Base-by-base conservation (phyloP, 2,888 invertebrate genomes). In the Dinocampus coccinellae region DNA sequence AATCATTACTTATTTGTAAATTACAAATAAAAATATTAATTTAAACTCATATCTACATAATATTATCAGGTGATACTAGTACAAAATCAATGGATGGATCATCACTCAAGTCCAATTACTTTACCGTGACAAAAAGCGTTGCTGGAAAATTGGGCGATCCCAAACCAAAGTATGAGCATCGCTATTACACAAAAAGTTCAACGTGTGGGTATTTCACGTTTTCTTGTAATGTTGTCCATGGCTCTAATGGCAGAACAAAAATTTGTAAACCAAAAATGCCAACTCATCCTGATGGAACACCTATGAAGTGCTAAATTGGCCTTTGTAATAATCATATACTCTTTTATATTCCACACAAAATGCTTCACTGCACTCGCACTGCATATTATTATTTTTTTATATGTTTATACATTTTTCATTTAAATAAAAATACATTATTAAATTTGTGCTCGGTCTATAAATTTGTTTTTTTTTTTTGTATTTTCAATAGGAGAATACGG, bases 151-250 rank as follows among this genome's bases (percentile, higher is more conserved):
- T 93, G 77, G 92, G 92, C 76, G 81, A 76, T 79, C 90, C 92
- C 29, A 88, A 88, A 36, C 88, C 88, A 80, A 83, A 89, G 34
- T 84, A 88, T 42, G 91, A 91, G 71, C 92, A 93, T 73, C 93
- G 93, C 83, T 95, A 94, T 87, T 95, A 94, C 81, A 94, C 95
- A 0, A 95, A 95, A 86, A 94, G 95, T 9, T 95, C 95, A 1
- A 95, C 94, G 1, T 96, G 95, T 84, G 95, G 95, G 9, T 95
- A 95, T 83, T 95, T 95, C 78, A 95, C 95, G 1, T 95, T 95
- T 85, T 93, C 94, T 0, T 95, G 95, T 83, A 94, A 94, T 63
- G 92, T 94, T 83, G 93, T 94, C 0, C 92, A 93, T 79, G 93
- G 93, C 11, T 91, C 92, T 0, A 93, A 93, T 82, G 94, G 94